phyloP scores from a whole-genome alignment of 2,797 vertebrate genomes.

The Hypotaenidia okinawae region DNA sequence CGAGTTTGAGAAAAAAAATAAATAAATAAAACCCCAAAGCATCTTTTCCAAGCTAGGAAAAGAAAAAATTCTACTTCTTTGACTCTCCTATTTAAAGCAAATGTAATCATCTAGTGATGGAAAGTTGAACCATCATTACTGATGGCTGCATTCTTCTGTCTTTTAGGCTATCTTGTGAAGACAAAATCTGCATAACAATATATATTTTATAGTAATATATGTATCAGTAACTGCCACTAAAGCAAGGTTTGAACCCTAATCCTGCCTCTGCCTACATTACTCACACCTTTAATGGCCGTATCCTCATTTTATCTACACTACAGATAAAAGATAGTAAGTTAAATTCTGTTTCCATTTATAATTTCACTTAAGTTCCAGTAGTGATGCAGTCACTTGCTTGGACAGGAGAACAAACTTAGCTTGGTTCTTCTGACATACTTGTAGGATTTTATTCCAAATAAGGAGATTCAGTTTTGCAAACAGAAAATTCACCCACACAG shows the following conservation, averaged over 20 bases:
- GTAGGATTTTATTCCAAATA: background rate
- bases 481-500: background rate
- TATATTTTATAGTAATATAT: background rate
- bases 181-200: background rate
- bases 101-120: background rate
- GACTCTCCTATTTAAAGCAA: background rate
- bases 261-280: background rate
- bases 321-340: background rate
- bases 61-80: background rate
- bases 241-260: background rate
- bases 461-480: background rate
- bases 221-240: background rate
- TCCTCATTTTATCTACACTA: background rate
- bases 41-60: background rate
- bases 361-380: background rate
- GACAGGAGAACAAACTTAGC: background rate
- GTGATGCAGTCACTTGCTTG: background rate
- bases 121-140: background rate
- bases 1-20: background rate
- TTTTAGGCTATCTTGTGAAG: background rate
- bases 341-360: background rate
- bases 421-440: background rate
- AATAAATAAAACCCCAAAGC: background rate
- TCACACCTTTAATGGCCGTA: background rate
- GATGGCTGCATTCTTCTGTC: background rate